Conservation (phyloP, 2,113 vertebrate genomes). For the Talpa occidentalis region DNA sequence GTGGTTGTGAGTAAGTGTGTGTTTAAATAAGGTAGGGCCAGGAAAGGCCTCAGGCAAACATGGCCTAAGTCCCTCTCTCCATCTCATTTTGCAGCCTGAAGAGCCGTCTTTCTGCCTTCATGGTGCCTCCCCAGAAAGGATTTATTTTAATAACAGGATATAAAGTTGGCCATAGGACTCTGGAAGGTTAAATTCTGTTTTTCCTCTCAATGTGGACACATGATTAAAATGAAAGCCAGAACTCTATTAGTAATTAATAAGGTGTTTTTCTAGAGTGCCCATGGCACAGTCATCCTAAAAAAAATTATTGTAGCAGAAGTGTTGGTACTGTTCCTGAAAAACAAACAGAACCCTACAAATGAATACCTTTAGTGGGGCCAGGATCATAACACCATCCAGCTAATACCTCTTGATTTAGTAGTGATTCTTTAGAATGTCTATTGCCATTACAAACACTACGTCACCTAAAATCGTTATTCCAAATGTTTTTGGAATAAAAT, state of each 20-base stretch:
- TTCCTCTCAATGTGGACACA: not conserved
- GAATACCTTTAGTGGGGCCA: not conserved
- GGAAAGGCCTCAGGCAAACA: not conserved
- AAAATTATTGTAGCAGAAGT: conserved; percentile 21
- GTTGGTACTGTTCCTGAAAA: not conserved
- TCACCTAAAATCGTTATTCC: conserved; percentile 67
- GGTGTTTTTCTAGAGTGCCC: not conserved
- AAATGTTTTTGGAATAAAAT: no score
- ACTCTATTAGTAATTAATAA: conserved; percentile 43
- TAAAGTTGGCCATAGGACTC: conserved; percentile 25
- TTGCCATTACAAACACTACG: conserved; percentile 71
- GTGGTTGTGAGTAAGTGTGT: conserved; percentile 1
- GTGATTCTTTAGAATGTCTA: conserved; percentile 66
- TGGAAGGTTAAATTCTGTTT: conserved; percentile 3
- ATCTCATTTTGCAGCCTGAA: not conserved
- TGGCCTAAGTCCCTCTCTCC: not conserved
- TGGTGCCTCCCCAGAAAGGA: conserved; percentile 3
- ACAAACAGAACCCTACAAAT: not conserved
- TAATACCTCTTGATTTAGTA: conserved; percentile 54
- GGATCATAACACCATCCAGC: not conserved
- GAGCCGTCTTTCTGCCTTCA: not conserved
- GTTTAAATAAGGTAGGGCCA: conserved; percentile 51
- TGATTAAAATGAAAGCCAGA: conserved; percentile 54
- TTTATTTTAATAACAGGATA: conserved; percentile 52
- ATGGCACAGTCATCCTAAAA: not conserved